Percentiles rank a stretch among this genome's conserved stretches.
Conservation (phyloP, 2,113 vertebrate genomes). For the Oreotrochilus melanogaster region DNA sequence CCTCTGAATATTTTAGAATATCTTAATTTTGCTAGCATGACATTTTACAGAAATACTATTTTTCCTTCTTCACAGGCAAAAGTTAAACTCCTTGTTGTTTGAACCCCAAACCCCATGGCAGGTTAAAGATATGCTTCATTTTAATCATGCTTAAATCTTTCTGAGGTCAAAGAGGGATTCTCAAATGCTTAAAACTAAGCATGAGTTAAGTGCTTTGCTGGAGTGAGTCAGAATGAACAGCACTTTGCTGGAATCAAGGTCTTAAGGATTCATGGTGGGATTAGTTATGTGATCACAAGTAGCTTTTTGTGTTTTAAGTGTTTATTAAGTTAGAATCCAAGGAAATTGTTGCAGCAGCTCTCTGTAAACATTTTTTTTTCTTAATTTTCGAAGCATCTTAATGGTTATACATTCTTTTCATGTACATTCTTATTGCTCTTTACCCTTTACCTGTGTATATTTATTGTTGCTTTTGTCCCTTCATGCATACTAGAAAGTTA, state of each 20-base stretch:
- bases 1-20: background rate
- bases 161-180: conserved; percentile 29
- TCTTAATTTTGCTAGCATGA: background rate
- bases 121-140: background rate
- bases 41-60: background rate
- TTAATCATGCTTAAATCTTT: conserved; percentile 47
- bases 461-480: background rate
- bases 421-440: background rate
- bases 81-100: background rate
- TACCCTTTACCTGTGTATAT: background rate
- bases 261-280: background rate
- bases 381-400: background rate
- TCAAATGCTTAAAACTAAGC: conserved; percentile 5
- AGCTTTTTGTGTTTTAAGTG: conserved; percentile 36
- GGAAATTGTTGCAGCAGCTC: background rate
- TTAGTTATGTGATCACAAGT: conserved; percentile 44
- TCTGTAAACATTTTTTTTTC: background rate
- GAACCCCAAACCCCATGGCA: background rate
- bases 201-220: conserved; percentile 8
- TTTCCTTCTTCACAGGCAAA: background rate
- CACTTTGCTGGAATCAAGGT: background rate
- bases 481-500: conserved; percentile 1
- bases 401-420: background rate
- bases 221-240: background rate
- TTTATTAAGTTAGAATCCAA: conserved; percentile 10